Evolutionary conservation across 2,113 vertebrate species (phyloP).

Genomic region (Brienomyrus brachyistius): DNA sequence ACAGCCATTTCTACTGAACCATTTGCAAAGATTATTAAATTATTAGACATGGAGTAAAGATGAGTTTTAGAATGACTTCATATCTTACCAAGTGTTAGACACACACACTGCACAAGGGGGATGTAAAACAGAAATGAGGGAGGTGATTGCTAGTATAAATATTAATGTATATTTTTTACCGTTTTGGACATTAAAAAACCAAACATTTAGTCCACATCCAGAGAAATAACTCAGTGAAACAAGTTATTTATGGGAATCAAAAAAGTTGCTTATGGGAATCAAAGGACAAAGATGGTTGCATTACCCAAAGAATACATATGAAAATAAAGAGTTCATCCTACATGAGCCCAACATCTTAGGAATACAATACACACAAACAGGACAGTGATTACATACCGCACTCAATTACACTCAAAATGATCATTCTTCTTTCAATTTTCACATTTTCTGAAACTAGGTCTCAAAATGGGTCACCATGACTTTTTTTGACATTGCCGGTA

Average conservation of each 20-base stretch:
- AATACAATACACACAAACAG: not conserved
- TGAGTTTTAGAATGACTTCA: not conserved
- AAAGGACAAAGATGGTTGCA: not conserved
- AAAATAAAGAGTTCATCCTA: not conserved
- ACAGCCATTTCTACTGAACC: not conserved
- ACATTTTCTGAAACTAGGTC: slow-evolving; percentile 20
- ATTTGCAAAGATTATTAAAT: not conserved
- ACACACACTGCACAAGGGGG: not conserved
- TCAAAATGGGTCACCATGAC: slow-evolving; percentile 28
- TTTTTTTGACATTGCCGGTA: slow-evolving; percentile 24
- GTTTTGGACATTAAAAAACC: not conserved
- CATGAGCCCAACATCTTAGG: not conserved
- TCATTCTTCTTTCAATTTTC: not conserved
- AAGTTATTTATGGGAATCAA: too few relatives aligned
- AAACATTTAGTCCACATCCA: not conserved
- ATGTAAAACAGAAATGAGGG: not conserved
- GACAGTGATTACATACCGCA: not conserved
- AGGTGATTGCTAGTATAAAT: not conserved
- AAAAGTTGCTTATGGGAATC: too few relatives aligned
- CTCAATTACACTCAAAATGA: not conserved
- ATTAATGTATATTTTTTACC: not conserved
- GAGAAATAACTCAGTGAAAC: not conserved
- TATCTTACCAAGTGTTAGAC: not conserved
- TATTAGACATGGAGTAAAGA: not conserved
- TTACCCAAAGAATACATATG: not conserved